Evolutionary conservation across 2,888 invertebrate species (phyloP).

Genomic region (Proisotoma minuta): DNA sequence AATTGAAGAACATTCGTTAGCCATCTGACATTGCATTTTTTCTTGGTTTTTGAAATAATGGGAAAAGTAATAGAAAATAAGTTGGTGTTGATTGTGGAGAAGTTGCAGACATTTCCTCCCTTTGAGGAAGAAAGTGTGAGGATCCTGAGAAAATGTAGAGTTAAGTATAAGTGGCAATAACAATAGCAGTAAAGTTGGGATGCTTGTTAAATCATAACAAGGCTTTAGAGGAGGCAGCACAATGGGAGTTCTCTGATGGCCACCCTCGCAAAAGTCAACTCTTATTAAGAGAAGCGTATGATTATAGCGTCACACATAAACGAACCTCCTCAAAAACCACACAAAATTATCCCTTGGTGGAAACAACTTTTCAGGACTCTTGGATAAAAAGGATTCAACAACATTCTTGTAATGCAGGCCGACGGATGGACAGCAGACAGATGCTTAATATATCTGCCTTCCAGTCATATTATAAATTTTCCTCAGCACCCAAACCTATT

Average conservation of each 20-base stretch:
- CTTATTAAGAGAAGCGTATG: conserved; percentile 19
- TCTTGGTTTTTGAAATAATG: no score
- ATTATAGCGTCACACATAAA: conserved; percentile 18
- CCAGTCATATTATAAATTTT: neutral
- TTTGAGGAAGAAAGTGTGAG: neutral
- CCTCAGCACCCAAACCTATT: neutral
- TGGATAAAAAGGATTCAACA: neutral
- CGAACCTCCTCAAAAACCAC: conserved; percentile 6
- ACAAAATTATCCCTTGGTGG: neutral
- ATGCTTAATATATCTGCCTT: neutral
- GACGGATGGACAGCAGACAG: conserved; percentile 13
- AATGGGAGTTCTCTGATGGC: conserved; percentile 14
- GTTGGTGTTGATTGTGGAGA: no score
- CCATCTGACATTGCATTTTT: no score
- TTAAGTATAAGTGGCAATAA: neutral
- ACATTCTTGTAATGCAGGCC: conserved; percentile 1
- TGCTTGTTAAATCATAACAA: conserved; percentile 21
- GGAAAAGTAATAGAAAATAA: no score
- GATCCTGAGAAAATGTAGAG: neutral
- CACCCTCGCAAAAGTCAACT: conserved; percentile 21
- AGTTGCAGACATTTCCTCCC: no score
- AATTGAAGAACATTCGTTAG: no score
- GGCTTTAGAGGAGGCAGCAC: conserved; percentile 7
- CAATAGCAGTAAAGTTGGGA: conserved; percentile 10
- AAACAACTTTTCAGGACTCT: neutral